These are phyloP conservation scores for Onchidella celtica DNA, from an alignment of 2,888 invertebrate genomes.

Conservation along the genomic window DNA sequence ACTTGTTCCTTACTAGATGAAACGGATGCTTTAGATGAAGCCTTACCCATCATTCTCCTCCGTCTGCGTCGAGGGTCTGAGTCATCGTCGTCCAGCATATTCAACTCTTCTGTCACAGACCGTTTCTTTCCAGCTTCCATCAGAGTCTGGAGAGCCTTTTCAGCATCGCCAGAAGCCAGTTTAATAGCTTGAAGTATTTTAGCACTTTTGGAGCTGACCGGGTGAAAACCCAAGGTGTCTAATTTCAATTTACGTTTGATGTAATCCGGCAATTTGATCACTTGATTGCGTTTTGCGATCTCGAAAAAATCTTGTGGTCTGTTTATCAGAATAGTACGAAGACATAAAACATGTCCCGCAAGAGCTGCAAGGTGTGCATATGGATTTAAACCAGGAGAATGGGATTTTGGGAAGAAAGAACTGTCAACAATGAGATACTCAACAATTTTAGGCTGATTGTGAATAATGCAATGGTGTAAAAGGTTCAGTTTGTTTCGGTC, in stretches of 20 bases:
- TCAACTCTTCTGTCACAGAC: not conserved
- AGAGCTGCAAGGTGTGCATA: slow-evolving; percentile 31
- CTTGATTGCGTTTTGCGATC: not conserved
- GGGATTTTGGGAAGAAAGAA: not conserved
- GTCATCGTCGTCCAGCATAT: not conserved
- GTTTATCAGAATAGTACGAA: not conserved
- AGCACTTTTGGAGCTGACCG: not conserved
- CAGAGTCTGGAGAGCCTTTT: not conserved
- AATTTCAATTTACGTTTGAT: not conserved
- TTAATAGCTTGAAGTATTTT: not conserved
- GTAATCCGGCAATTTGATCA: not conserved
- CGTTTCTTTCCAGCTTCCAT: not conserved
- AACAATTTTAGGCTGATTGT: not conserved
- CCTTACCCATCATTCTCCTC: not conserved
- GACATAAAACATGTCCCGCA: not conserved
- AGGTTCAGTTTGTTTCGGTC: not conserved
- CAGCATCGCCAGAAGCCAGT: not conserved
- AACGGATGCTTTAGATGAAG: not conserved
- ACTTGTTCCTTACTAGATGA: not conserved
- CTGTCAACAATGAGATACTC: not conserved
- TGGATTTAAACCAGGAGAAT: not conserved
- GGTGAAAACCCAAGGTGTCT: too few relatives aligned
- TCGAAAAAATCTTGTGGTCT: slow-evolving; percentile 1
- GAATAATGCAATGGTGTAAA: slow-evolving; percentile 9
- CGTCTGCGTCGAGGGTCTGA: not conserved